These are phyloP conservation scores for Gouania willdenowi DNA, from an alignment of 2,797 vertebrate genomes.

Conservation along the genomic window DNA sequence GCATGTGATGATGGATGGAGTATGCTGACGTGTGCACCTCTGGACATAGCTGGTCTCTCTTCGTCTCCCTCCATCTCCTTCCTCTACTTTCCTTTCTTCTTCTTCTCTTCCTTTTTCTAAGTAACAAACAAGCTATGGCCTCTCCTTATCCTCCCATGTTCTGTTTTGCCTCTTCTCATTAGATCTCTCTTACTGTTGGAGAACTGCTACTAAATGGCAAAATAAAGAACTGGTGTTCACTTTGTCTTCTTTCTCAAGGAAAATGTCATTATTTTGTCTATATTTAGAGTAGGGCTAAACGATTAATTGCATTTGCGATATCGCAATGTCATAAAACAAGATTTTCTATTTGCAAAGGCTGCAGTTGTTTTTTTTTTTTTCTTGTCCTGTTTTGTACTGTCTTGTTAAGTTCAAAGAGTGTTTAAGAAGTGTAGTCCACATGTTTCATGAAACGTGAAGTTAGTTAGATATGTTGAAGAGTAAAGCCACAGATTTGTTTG, in stretches of 20 bases:
- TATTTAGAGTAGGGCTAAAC: conserved; percentile 21
- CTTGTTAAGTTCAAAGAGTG: too few relatives aligned
- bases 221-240: conserved; percentile 18
- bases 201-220: conserved; percentile 26
- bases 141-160: neutral
- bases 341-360: too few relatives aligned
- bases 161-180: conserved; percentile 2
- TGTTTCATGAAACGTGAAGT: too few relatives aligned
- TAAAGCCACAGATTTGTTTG: too few relatives aligned
- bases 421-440: too few relatives aligned
- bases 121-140: conserved; percentile 64
- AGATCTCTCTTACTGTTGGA: conserved; percentile 20
- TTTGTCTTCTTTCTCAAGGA: conserved; percentile 10
- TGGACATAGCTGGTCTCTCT: conserved; percentile 74
- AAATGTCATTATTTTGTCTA: neutral
- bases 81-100: conserved; percentile 45
- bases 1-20: conserved; percentile 72
- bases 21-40: conserved; percentile 73
- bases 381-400: too few relatives aligned
- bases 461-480: too few relatives aligned
- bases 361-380: too few relatives aligned
- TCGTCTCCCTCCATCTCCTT: conserved; percentile 51
- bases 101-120: conserved; percentile 64
- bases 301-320: conserved; percentile 11
- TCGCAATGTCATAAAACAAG: too few relatives aligned